phyloP scores from a whole-genome alignment of 2,888 invertebrate species.

The Falcaria lacertinaria region DNA sequence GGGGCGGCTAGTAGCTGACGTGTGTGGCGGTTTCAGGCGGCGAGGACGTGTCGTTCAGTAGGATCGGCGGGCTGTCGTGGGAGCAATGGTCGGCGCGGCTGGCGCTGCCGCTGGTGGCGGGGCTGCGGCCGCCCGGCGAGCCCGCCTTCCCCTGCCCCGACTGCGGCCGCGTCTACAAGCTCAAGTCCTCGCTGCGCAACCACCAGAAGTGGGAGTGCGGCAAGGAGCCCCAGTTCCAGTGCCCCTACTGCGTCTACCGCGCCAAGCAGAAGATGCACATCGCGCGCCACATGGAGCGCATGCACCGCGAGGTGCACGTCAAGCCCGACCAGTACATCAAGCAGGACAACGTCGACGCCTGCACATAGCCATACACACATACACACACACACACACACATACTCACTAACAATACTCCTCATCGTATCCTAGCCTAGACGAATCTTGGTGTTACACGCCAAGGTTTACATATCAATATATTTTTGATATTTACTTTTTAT shows the following conservation, averaged over 20 bases:
- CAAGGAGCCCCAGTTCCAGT: conserved; percentile 90
- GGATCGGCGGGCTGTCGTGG: conserved; percentile 85
- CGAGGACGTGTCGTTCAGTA: conserved; percentile 85
- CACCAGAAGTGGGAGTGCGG: conserved; percentile 93
- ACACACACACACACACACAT: conserved; percentile 15
- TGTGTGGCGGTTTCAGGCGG: conserved; percentile 53
- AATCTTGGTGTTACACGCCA: no score
- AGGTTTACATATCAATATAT: conserved; percentile 36
- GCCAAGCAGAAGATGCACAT: conserved; percentile 93
- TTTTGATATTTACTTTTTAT: conserved; percentile 25
- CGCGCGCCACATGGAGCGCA: conserved; percentile 89
- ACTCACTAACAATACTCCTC: no score
- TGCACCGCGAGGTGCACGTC: conserved; percentile 85
- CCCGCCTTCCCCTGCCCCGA: conserved; percentile 87
- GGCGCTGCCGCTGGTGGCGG: conserved; percentile 82
- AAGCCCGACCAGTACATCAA: conserved; percentile 73
- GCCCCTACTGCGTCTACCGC: conserved; percentile 90
- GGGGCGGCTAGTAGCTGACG: conserved; percentile 25
- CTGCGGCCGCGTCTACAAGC: conserved; percentile 91
- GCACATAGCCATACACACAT: conserved; percentile 47
- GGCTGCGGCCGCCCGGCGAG: conserved; percentile 45
- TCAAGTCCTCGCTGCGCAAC: conserved; percentile 90
- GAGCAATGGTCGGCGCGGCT: conserved; percentile 87
- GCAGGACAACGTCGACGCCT: conserved; percentile 75
- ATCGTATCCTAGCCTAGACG: conserved; percentile 1